phyloP scores from a whole-genome alignment of 2,797 vertebrate species.

The Phaenicophaeus curvirostris region DNA sequence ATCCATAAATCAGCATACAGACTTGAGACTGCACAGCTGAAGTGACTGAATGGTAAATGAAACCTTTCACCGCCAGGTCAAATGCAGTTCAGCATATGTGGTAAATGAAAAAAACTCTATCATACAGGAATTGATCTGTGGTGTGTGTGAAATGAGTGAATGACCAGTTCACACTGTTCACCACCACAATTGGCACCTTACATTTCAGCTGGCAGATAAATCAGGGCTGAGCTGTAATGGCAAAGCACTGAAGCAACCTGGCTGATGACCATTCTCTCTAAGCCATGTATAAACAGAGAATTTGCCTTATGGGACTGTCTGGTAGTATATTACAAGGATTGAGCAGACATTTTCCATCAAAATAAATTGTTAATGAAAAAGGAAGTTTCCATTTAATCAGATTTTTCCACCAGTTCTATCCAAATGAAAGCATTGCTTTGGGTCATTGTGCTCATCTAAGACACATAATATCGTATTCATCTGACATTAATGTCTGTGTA shows the following conservation, averaged over 20 bases:
- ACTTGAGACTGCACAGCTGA: slow-evolving; percentile 57
- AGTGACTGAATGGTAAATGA: slow-evolving; percentile 61
- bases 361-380: slow-evolving; percentile 48
- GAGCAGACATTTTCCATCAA: slow-evolving; percentile 3
- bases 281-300: background rate
- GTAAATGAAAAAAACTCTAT: slow-evolving; percentile 31
- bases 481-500: background rate
- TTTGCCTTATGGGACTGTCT: slow-evolving; percentile 5
- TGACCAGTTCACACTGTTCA: background rate
- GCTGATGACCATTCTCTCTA: background rate
- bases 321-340: slow-evolving; percentile 6
- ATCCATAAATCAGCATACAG: slow-evolving; percentile 48
- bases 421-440: slow-evolving; percentile 49
- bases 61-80: slow-evolving; percentile 62
- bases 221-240: background rate
- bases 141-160: background rate
- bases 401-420: slow-evolving; percentile 52
- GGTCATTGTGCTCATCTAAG: background rate
- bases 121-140: background rate
- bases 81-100: slow-evolving; percentile 53
- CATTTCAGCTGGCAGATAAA: background rate
- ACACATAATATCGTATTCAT: background rate
- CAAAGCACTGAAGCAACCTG: background rate
- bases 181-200: background rate
- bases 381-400: slow-evolving; percentile 58